These are phyloP conservation scores for Hippotragus niger DNA, from an alignment of 2,113 vertebrate species.

Conservation along the genomic window DNA sequence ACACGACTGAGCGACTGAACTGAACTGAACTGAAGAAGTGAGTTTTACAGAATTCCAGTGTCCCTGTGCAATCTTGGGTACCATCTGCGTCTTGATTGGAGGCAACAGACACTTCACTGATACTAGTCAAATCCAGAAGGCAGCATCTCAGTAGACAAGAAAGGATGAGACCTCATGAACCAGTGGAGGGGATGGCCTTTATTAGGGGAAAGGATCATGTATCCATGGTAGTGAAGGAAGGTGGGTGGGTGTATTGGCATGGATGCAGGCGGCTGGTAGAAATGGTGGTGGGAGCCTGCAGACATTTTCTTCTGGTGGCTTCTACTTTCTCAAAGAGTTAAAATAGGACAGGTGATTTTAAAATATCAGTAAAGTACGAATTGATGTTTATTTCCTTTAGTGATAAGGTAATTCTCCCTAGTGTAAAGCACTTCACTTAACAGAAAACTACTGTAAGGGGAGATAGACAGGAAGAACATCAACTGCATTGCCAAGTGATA, in stretches of 20 bases:
- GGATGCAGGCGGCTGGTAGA: not conserved
- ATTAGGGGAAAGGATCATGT: not conserved
- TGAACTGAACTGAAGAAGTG: not conserved
- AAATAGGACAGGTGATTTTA: not conserved
- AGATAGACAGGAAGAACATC: not conserved
- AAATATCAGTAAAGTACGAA: not conserved
- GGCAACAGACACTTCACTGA: not conserved
- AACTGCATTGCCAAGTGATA: not conserved
- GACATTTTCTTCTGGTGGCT: not conserved
- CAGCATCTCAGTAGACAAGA: not conserved
- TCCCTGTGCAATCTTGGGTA: not conserved
- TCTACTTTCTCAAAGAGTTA: not conserved
- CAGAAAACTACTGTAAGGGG: not conserved
- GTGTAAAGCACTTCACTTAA: not conserved
- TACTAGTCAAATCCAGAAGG: not conserved
- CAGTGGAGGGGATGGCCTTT: not conserved
- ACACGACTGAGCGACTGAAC: too few species aligned
- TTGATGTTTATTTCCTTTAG: not conserved
- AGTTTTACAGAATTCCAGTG: not conserved
- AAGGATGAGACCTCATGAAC: not conserved
- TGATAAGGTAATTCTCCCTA: not conserved
- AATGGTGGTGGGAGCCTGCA: not conserved
- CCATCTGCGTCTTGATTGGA: not conserved
- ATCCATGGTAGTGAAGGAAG: too few species aligned
- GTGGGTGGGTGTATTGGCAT: not conserved